Conservation (phyloP, 2,113 vertebrate genomes). For the Platichthys flesus region DNA sequence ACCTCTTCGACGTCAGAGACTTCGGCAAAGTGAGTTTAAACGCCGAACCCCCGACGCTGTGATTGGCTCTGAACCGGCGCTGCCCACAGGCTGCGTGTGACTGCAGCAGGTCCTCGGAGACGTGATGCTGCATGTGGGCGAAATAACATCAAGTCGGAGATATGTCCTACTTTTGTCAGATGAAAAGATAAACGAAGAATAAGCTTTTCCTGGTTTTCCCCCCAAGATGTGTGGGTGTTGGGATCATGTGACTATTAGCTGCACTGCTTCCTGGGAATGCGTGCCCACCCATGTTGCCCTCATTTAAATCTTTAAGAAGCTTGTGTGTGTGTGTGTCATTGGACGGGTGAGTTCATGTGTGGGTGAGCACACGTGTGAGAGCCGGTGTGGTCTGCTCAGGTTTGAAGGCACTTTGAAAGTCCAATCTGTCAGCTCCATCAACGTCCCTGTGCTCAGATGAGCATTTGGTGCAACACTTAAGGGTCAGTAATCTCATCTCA, state of each 20-base stretch:
- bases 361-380: background rate
- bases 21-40: constrained; percentile 94
- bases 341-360: background rate
- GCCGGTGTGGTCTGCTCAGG: background rate
- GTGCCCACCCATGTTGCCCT: background rate
- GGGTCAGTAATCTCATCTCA: background rate
- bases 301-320: background rate
- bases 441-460: background rate
- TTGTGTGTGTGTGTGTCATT: background rate
- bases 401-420: background rate
- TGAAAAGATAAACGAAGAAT: background rate
- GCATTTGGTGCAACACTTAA: background rate
- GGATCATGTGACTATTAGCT: background rate
- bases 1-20: constrained; percentile 98
- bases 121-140: background rate
- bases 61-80: background rate
- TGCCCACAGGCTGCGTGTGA: background rate
- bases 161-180: constrained; percentile 13
- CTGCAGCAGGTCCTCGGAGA: background rate
- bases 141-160: background rate
- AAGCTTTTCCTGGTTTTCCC: too few species aligned
- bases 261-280: background rate
- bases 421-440: background rate
- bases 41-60: background rate
- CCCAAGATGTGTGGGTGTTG: too few species aligned